These are phyloP conservation scores for Danaus chrysippus DNA, from an alignment of 2,888 invertebrate genomes.

Conservation along the genomic window DNA sequence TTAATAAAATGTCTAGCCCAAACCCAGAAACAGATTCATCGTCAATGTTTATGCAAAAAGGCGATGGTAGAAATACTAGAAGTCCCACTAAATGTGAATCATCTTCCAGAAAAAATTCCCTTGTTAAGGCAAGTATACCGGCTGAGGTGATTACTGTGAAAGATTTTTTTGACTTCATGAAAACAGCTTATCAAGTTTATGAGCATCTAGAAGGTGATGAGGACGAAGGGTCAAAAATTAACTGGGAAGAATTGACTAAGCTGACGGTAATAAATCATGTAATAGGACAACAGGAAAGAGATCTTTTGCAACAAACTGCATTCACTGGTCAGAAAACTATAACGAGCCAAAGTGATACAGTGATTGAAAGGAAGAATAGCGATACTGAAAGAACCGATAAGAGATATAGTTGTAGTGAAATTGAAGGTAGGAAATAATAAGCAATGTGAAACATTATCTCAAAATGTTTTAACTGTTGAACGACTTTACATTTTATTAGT, in stretches of 20 bases:
- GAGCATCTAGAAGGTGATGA: slow-evolving; percentile 68
- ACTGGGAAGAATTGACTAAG: slow-evolving; percentile 76
- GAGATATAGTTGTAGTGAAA: slow-evolving; percentile 62
- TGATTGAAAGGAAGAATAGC: slow-evolving; percentile 48
- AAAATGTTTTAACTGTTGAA: too few relatives aligned
- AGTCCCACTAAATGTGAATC: slow-evolving; percentile 50
- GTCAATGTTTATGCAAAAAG: slow-evolving; percentile 65
- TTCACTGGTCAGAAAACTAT: slow-evolving; percentile 53
- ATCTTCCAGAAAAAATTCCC: slow-evolving; percentile 47
- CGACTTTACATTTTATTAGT: too few relatives aligned
- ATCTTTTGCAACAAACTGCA: slow-evolving; percentile 58
- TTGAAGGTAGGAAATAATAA: slow-evolving; percentile 52
- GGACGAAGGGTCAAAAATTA: slow-evolving; percentile 64
- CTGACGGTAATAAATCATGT: slow-evolving; percentile 71
- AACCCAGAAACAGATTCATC: slow-evolving; percentile 55
- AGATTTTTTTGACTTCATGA: slow-evolving; percentile 85
- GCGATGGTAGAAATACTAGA: slow-evolving; percentile 43
- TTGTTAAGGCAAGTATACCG: slow-evolving; percentile 42
- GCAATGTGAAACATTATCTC: not conserved
- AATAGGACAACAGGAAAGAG: slow-evolving; percentile 68
- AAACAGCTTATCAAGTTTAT: slow-evolving; percentile 84
- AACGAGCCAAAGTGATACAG: slow-evolving; percentile 63
- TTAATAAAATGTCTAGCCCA: slow-evolving; percentile 55
- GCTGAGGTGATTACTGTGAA: slow-evolving; percentile 83
- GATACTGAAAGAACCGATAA: slow-evolving; percentile 50